Evolutionary conservation across 2,113 vertebrate genomes (phyloP).

Genomic region (Chlamydotis undulata): DNA sequence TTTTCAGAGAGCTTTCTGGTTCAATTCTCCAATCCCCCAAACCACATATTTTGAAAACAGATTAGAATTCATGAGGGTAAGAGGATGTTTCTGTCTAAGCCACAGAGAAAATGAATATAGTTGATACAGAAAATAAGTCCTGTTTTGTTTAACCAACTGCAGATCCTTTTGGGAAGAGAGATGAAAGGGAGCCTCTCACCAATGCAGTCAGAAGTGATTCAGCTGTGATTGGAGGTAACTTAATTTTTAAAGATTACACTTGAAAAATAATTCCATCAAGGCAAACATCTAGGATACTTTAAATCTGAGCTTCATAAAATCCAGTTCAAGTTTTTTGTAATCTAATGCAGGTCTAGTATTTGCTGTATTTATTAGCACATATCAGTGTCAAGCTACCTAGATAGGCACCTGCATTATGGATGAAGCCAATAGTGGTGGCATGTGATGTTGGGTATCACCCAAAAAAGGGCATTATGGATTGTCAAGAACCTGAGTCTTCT

Average conservation of each 20-base stretch:
- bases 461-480: neutral
- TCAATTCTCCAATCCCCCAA: neutral
- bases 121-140: neutral
- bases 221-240: constrained; percentile 84
- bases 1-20: neutral
- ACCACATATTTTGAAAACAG: neutral
- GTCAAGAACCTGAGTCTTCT: neutral
- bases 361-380: neutral
- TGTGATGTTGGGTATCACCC: neutral
- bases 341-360: neutral
- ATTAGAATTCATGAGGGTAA: neutral
- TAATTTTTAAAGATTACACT: neutral
- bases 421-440: neutral
- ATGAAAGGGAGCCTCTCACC: constrained; percentile 84
- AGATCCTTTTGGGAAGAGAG: constrained; percentile 88
- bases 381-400: neutral
- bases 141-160: constrained; percentile 46
- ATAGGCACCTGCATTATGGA: neutral
- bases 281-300: neutral
- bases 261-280: neutral
- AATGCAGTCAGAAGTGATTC: constrained; percentile 85
- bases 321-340: neutral
- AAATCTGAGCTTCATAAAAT: neutral
- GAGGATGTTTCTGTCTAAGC: neutral
- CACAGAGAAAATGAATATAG: neutral